Evolutionary conservation across 2,797 vertebrate species (phyloP), one percentile per base, ranked within the genome.

Genomic region (Mionectes olivaceus): DNA sequence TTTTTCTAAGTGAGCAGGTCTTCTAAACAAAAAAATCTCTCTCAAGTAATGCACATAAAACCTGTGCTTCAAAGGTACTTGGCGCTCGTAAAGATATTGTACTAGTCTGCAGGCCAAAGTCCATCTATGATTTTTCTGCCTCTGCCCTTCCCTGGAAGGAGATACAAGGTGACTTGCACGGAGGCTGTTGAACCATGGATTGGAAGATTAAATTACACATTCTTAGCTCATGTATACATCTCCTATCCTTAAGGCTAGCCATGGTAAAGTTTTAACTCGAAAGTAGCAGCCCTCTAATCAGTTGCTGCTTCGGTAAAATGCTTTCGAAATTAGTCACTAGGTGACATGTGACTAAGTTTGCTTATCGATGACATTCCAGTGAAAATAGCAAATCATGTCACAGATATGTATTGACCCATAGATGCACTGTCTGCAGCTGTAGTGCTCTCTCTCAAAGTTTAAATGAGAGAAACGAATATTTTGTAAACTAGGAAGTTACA

Each of bases 301-400:
- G 89, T 94, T 96, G 21, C 65, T 81, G 74, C 81, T 65, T 92
- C 30, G 86, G 59, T 80, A 82, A 90, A 96, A 92, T 88, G 63
- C 68, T 87, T 96, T 95, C 44, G 87, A 87, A 94, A 89, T 97
- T 96, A 96, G 90, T 97, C 95, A 96, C 76, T 69, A 28, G 67
- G 89, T 93, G 79, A 81, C 79, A 32, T 55, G 93, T 94, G 89
- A 30, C 74, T 85, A 82, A 88, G 83, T 94, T 85, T 74, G 46
- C 81, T 96, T 96, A 90, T 68, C 13, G 74, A 21, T 96, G 90
- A 59, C 83, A 87, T 92, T 95, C 81, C 76, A 89, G 50, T 64
- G 80, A 96, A 96, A 96, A 82, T 39, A 80, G 87, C 70, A 95
- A 90, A 89, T 89, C 57, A 24, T 50, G 46, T 33, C 84, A 55